Conservation (phyloP, 2,888 invertebrate species). For the Hylaea fasciaria region DNA sequence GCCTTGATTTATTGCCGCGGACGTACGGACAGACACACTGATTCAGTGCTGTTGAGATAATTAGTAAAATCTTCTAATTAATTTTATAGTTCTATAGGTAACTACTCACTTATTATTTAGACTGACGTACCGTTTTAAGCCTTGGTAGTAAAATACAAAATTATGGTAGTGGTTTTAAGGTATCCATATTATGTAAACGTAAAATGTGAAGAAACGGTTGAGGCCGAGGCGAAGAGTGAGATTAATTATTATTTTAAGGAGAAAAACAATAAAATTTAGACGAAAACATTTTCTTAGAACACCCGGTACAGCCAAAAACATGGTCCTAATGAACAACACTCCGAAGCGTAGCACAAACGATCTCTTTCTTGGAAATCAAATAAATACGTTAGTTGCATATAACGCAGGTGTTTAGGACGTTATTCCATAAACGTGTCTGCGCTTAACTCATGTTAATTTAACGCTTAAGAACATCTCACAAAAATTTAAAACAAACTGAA, state of each 20-base stretch:
- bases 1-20: slow-evolving; percentile 40
- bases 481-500: slow-evolving; percentile 16
- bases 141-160: no score
- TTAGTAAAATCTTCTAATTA: slow-evolving; percentile 15
- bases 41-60: slow-evolving; percentile 18
- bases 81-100: no score
- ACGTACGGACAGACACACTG: slow-evolving; percentile 17
- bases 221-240: no score
- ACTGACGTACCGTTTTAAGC: no score
- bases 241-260: no score
- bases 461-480: slow-evolving; percentile 52
- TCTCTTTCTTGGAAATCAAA: slow-evolving; percentile 55
- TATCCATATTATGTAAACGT: no score
- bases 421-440: slow-evolving; percentile 71
- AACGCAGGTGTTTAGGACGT: slow-evolving; percentile 70
- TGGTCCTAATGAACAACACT: slow-evolving; percentile 25
- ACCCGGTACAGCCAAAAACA: slow-evolving; percentile 1
- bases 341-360: slow-evolving; percentile 38
- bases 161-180: no score
- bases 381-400: slow-evolving; percentile 58
- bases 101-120: no score
- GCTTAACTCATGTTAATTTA: slow-evolving; percentile 68
- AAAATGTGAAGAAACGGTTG: no score
- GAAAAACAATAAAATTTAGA: neutral
- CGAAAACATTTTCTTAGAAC: slow-evolving; percentile 6